Conservation (phyloP, 2,888 invertebrate species). For the Stenichneumon culpator region DNA sequence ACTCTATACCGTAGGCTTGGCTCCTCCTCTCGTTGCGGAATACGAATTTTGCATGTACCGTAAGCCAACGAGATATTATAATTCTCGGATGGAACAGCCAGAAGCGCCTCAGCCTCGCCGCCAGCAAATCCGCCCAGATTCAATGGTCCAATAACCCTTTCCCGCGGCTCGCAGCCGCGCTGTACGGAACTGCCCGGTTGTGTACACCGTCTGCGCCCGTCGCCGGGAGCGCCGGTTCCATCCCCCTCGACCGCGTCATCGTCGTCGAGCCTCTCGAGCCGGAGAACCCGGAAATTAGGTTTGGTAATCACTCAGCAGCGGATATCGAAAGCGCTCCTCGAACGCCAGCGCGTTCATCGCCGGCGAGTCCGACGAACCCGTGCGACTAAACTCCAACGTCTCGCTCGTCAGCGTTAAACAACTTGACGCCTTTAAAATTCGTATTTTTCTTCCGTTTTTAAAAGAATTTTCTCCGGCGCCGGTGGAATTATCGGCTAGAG, state of each 20-base stretch:
- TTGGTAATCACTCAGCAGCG: slow-evolving; percentile 79
- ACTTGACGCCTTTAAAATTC: background rate
- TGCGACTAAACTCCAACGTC: background rate
- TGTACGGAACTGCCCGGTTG: background rate
- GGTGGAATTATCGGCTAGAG: background rate
- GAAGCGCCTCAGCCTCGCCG: background rate
- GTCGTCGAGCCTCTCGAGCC: slow-evolving; percentile 18
- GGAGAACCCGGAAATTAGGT: slow-evolving; percentile 80
- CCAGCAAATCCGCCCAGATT: slow-evolving; percentile 28
- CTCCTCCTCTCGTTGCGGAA: background rate
- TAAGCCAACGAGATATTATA: slow-evolving; percentile 25
- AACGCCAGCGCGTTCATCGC: slow-evolving; percentile 17
- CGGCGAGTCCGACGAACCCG: slow-evolving; percentile 46
- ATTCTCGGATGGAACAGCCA: background rate
- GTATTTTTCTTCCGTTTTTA: background rate
- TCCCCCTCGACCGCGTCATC: slow-evolving; percentile 1
- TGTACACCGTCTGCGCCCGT: slow-evolving; percentile 24
- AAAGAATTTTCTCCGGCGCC: background rate
- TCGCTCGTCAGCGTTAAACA: slow-evolving; percentile 1
- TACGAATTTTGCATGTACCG: slow-evolving; percentile 4
- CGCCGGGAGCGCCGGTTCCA: slow-evolving; percentile 58
- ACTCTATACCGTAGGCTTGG: background rate
- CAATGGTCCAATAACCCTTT: slow-evolving; percentile 50
- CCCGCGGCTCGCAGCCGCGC: slow-evolving; percentile 25
- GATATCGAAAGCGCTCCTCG: slow-evolving; percentile 77